Conservation (phyloP, 2,888 invertebrate species). For the Drosophila prolongata region DNA sequence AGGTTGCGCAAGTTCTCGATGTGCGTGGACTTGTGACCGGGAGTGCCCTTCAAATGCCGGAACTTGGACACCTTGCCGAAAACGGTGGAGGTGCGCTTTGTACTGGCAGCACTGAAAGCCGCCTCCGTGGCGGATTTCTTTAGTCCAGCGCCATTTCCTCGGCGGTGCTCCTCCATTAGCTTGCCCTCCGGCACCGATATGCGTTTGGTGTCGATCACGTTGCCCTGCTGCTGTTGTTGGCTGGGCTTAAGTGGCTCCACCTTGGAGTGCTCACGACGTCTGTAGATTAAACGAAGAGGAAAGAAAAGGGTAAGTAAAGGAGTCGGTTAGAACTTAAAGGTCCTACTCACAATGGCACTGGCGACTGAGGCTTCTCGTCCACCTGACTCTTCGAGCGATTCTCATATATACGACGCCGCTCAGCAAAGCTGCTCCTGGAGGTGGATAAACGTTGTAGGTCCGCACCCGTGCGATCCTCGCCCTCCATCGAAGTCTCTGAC, state of each 20-base stretch:
- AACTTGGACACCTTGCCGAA: constrained; percentile 96
- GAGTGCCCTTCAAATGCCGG: constrained; percentile 95
- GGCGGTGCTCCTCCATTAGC: constrained; percentile 80
- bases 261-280: constrained; percentile 88
- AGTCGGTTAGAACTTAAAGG: neutral
- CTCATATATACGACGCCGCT: constrained; percentile 91
- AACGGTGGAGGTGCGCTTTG: constrained; percentile 93
- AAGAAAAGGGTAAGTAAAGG: too few species aligned
- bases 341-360: constrained; percentile 87
- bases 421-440: constrained; percentile 91
- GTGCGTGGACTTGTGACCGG: constrained; percentile 95
- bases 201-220: constrained; percentile 76
- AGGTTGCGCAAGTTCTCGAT: constrained; percentile 96
- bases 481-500: constrained; percentile 86
- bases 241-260: constrained; percentile 73
- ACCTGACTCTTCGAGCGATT: constrained; percentile 89
- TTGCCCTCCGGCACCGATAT: constrained; percentile 83
- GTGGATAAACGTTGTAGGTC: constrained; percentile 87
- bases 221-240: constrained; percentile 81
- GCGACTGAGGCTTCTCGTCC: constrained; percentile 89
- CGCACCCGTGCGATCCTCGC: constrained; percentile 84
- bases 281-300: constrained; percentile 58
- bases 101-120: constrained; percentile 86
- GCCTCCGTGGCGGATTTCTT: constrained; percentile 85
- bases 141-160: constrained; percentile 58